phyloP scores from a whole-genome alignment of 2,888 invertebrate genomes.

The Craniophora ligustri region DNA sequence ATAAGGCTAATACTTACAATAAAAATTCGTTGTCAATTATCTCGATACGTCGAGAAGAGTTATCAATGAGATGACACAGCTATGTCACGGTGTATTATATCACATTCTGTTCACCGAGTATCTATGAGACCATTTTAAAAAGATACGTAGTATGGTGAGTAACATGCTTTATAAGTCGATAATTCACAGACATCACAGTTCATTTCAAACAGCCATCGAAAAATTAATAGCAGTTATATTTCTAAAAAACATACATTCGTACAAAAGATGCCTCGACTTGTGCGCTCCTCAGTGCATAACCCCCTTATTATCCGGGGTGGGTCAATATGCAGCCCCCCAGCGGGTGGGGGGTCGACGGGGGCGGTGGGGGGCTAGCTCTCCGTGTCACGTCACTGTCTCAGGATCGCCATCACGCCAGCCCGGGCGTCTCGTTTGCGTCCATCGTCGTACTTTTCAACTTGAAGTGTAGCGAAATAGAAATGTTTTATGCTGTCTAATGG shows the following conservation, averaged over 20 bases:
- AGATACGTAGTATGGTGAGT: no score
- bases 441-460: constrained; percentile 78
- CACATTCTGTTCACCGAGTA: no score
- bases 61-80: no score
- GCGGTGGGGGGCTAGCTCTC: constrained; percentile 56
- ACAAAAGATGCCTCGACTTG: constrained; percentile 77
- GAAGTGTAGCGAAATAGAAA: constrained; percentile 76
- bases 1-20: no score
- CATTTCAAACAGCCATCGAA: constrained; percentile 21
- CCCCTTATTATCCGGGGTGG: constrained; percentile 83
- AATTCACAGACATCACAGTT: not conserved
- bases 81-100: no score
- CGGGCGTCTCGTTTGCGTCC: constrained; percentile 84
- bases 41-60: no score
- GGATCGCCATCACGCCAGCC: constrained; percentile 79
- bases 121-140: no score
- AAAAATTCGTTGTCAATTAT: no score
- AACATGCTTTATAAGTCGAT: not conserved
- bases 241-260: constrained; percentile 73
- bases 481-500: constrained; percentile 55
- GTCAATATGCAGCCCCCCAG: constrained; percentile 68
- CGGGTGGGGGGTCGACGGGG: constrained; percentile 55
- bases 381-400: constrained; percentile 86
- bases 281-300: constrained; percentile 71
- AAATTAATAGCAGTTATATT: constrained; percentile 52